Base-by-base conservation (phyloP, 2,113 vertebrate species). In the Paratilapia polleni region DNA sequence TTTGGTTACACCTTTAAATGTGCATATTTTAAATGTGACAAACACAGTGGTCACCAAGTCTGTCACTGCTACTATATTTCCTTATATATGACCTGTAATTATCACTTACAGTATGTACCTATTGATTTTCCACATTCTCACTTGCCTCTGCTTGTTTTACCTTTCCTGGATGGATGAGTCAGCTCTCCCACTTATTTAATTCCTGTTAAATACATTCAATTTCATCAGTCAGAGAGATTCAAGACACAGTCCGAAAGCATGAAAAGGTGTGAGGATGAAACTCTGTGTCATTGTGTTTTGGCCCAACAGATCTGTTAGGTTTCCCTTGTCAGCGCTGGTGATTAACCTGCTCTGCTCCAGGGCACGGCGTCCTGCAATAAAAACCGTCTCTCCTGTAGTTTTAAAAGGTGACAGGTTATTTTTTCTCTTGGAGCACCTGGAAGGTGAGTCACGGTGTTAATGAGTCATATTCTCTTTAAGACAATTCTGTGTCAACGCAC, bases 391-490 rank as follows among this genome's bases (percentile, higher is more conserved):
- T 60, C 2, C 24, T 34, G 22, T 14, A 26, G n/a, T 41, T 80
- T 66, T 60, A 41, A 6, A 41, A 38, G 8, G n/a, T 14, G 49
- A 24, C 1, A 4, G 17, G 2, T 1, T 61, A 2, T 73, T 74
- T 31, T 12, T 60, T 28, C 47, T 15, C 11, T 34, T 47, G 5
- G n/a, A 10, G 54, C 68, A 78, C 57, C 68, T 87, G 75, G 24
- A 31, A 2, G 36, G 24, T 89, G 87, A 91, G 24, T 89, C 83
- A 86, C 13, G 7, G n/a, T 11, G 36, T 6, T 13, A 19, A 26
- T 92, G 78, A 91, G 7, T 89, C 80, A 70, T 5, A 2, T 8
- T 43, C 2, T 56, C 9, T 54, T 60, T 3, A 13, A 43, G 14
- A 61, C 3, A 36, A 52, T 7, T 60, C 34, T 76, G 26, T 54